Percentiles rank a stretch among this genome's conserved stretches.
Evolutionary conservation across 2,888 invertebrate species (phyloP).

Genomic region (Aromia moschata): DNA sequence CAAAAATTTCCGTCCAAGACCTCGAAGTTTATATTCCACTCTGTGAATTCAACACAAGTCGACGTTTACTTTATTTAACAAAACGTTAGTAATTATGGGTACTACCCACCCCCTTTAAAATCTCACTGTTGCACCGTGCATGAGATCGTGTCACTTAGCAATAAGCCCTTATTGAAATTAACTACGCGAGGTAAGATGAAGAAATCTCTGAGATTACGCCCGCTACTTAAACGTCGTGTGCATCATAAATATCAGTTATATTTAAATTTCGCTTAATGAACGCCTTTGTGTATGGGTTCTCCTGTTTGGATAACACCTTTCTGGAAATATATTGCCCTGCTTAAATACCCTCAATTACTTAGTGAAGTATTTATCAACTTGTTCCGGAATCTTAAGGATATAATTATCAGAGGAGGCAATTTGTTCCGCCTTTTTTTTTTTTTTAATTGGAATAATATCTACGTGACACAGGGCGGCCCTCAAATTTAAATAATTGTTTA

Average conservation of each 20-base stretch:
- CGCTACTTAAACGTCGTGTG: conserved; percentile 17
- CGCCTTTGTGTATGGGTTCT: conserved; percentile 20
- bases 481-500: no score
- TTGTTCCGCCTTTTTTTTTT: neutral
- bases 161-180: conserved; percentile 15
- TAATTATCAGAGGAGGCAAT: conserved; percentile 16
- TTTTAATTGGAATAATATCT: no score
- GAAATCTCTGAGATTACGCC: conserved; percentile 19
- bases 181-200: conserved; percentile 1
- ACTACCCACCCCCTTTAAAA: no score
- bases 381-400: conserved; percentile 17
- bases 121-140: neutral
- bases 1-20: no score
- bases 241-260: conserved; percentile 26
- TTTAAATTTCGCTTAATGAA: conserved; percentile 25
- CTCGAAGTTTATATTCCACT: no score
- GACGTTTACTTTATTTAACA: no score
- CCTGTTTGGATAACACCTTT: conserved; percentile 22
- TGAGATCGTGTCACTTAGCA: conserved; percentile 4
- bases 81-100: no score
- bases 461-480: no score
- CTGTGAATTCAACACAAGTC: no score
- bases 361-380: conserved; percentile 25
- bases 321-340: conserved; percentile 19
- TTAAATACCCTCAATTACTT: conserved; percentile 27